Evolutionary conservation across 2,888 invertebrate genomes (phyloP), one percentile per base, ranked within the genome.

Genomic region (Caenorhabditis sp.): DNA sequence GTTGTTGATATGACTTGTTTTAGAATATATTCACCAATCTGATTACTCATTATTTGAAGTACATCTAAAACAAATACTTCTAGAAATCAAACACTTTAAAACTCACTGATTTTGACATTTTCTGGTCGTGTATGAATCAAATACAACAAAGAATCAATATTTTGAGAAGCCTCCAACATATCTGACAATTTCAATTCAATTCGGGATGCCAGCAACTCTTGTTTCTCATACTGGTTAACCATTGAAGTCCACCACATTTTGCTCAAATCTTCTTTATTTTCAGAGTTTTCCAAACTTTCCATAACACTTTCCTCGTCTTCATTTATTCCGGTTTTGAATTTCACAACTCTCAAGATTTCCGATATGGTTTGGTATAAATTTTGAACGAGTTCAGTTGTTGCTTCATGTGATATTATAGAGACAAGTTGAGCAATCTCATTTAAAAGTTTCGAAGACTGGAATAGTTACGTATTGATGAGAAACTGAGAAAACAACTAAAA

Each of bases 161-260:
- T 27, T 14, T 58, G 17, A 8, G 3, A 4, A 36, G 26, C 26
- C 19, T 58, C 36, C 63, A 70, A 19, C 17, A 50, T 8, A 6
- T 70, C 70, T 0, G 62, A 43, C 19, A 70, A 58, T 50, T 59
- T 58, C 21, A 70, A 27, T n/a, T 66, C 49, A n/a, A 70, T 8
- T 36, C 53, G 36, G 17, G 62, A 53, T 2, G 55, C 21, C 14
- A 66, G 19, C 51, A 36, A 58, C 27, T 60, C 62, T 21, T 61
- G 27, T 59, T 54, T 21, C 23, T 31, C 27, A 0, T 5, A 58
- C 2, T 53, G 54, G 23, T 37, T 37, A n/a, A 36, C 24, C 58
- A 66, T 55, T 1, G 66, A 54, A 53, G 64, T 55, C 71, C 71
- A 71, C 51, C 60, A 71, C 58, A 71, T 63, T 61, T 37, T 55